phyloP scores from a whole-genome alignment of 2,113 vertebrate species.

The Amphiprion ocellaris region DNA sequence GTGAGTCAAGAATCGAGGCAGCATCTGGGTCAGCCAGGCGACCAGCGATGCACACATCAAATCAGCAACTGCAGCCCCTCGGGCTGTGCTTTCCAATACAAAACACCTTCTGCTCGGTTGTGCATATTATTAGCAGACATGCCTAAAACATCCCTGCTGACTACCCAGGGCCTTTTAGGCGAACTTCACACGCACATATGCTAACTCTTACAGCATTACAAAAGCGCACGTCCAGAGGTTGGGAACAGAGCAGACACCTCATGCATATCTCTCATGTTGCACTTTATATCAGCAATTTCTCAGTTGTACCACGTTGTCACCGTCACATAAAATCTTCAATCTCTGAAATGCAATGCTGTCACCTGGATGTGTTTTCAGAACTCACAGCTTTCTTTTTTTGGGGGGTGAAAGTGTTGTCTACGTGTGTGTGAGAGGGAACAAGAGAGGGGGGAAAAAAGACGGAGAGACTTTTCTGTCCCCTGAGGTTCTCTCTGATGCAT shows the following conservation, averaged over 20 bases:
- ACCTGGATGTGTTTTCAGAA: constrained; percentile 11
- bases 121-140: constrained; percentile 47
- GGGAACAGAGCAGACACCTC: background rate
- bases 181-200: background rate
- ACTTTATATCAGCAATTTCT: background rate
- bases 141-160: constrained; percentile 27
- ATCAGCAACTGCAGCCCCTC: constrained; percentile 51
- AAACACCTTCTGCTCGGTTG: constrained; percentile 47
- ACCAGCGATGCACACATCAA: constrained; percentile 35
- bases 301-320: background rate
- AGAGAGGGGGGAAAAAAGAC: background rate
- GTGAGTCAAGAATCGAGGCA: constrained; percentile 32
- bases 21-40: constrained; percentile 55
- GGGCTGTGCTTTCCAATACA: constrained; percentile 41
- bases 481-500: constrained; percentile 65
- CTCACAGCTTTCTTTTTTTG: background rate
- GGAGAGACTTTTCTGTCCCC: constrained; percentile 39
- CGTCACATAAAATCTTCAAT: background rate
- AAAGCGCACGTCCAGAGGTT: background rate
- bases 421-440: background rate
- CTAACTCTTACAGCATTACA: background rate
- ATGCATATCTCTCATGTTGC: background rate
- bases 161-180: constrained; percentile 19
- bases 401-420: background rate
- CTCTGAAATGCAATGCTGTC: background rate